A percentile compares a stretch with the other conserved stretches of the same genome.
Evolutionary conservation across 2,888 invertebrate species (phyloP).

Genomic region (Maniola hyperantus): DNA sequence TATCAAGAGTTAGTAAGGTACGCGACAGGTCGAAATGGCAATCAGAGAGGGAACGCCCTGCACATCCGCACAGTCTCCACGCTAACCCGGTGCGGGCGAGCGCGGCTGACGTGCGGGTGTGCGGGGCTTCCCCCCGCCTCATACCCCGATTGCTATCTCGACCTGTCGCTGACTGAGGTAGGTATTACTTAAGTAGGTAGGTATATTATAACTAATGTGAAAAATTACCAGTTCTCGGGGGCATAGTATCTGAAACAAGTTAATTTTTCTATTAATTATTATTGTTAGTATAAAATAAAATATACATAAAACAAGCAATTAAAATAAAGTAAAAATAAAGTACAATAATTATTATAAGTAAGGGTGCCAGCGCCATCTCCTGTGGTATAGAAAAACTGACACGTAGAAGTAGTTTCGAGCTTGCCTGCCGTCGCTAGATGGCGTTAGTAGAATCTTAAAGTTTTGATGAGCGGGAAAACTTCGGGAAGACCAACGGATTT

Average conservation of each 20-base stretch:
- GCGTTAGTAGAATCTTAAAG: slow-evolving; percentile 37
- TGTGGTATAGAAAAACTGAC: slow-evolving; percentile 43
- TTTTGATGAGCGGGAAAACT: not conserved
- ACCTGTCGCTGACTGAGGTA: too few relatives aligned
- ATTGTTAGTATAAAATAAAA: slow-evolving; percentile 26
- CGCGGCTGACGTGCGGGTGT: too few relatives aligned
- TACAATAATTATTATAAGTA: not conserved
- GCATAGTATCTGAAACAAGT: slow-evolving; percentile 81
- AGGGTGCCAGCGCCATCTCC: slow-evolving; percentile 58
- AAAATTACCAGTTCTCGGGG: slow-evolving; percentile 75
- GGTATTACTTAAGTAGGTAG: too few relatives aligned
- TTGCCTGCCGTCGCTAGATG: slow-evolving; percentile 46
- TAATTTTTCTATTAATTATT: slow-evolving; percentile 59
- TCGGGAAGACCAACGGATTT: not conserved
- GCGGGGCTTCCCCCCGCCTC: too few relatives aligned
- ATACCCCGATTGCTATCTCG: too few relatives aligned
- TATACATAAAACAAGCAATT: slow-evolving; percentile 30
- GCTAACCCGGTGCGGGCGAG: too few relatives aligned
- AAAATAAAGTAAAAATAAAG: not conserved
- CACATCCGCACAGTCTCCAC: too few relatives aligned
- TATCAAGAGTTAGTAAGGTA: too few relatives aligned
- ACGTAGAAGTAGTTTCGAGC: slow-evolving; percentile 38
- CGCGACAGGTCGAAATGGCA: too few relatives aligned
- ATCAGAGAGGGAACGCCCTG: too few relatives aligned
- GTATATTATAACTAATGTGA: slow-evolving; percentile 15